Evolutionary conservation across 2,888 invertebrate genomes (phyloP).

Genomic region (Fragum fragum): DNA sequence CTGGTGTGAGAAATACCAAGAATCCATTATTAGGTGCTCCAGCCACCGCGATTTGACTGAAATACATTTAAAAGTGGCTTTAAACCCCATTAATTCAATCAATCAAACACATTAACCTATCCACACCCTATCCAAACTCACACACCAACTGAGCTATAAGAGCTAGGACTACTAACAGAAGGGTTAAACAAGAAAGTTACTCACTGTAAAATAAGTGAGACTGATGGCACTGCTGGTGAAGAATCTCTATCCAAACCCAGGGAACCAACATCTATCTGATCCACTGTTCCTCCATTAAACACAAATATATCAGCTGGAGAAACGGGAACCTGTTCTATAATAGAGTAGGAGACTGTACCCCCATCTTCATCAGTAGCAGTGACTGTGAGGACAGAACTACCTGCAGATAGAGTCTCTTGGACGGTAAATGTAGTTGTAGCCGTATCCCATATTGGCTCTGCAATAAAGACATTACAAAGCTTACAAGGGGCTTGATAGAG

Average conservation of each 20-base stretch:
- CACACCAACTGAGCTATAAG: too few species aligned
- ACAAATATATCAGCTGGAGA: slow-evolving; percentile 20
- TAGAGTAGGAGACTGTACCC: slow-evolving; percentile 20
- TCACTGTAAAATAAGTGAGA: neutral
- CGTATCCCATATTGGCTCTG: neutral
- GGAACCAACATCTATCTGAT: slow-evolving; percentile 36
- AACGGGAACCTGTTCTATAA: slow-evolving; percentile 20
- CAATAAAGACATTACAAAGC: neutral
- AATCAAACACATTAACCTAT: too few species aligned
- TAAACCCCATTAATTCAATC: too few species aligned
- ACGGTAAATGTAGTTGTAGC: neutral
- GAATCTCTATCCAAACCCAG: slow-evolving; percentile 24
- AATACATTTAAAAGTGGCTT: too few species aligned
- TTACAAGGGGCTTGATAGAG: too few species aligned
- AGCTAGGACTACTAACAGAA: too few species aligned
- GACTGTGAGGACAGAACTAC: neutral
- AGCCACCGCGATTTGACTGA: too few species aligned
- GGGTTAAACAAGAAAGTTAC: too few species aligned
- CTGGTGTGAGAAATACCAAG: too few species aligned
- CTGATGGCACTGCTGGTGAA: neutral
- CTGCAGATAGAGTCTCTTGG: neutral
- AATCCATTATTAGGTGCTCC: too few species aligned
- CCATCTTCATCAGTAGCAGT: slow-evolving; percentile 32
- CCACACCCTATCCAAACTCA: too few species aligned
- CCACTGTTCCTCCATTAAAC: neutral